Base-by-base conservation (phyloP, 2,888 invertebrate genomes). In the Thereva nobilitata region DNA sequence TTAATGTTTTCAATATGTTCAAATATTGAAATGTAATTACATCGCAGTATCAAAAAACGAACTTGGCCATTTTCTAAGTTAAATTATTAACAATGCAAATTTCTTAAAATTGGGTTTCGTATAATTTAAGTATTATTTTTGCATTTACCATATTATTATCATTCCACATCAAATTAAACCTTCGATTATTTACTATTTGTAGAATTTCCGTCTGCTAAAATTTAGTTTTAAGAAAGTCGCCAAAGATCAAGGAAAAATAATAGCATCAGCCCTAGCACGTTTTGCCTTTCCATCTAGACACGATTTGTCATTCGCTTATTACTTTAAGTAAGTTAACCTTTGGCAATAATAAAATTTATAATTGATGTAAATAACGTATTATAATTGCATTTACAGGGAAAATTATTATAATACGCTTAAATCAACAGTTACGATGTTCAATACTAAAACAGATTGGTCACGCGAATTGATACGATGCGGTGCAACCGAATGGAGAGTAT, bases 201-300 rank as follows among this genome's bases (percentile, higher is more conserved):
- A 93, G 91, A 94, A 95, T 82, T 91, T 95, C 85, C 87, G 91
- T 75, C 88, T 91, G 54, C 85, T 95, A 73, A 91, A 90, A 67
- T 95, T 94, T 82, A 91, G 91, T 70, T 96, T 96, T 82, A 91
- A 90, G 76, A 89, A 90, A 80, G 89, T 91, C 4, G 88, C 90
- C 35, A 85, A 89, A 69, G 92, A 90, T 72, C 88, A 90, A 79
- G 93, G 92, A 40, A 89, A 91, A 73, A 87, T 86, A 73, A 87
- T 95, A 70, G 87, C 92, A 9, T 90, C 91, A 76, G 90, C 93
- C 0, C 80, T 96, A 54, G 83, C 94, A 47, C 92, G 93, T 80
- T 92, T 95, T 82, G 91, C 92, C 1, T 94, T 91, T 80, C 95
- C 94, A 4, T 90, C 90, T 73, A 85, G 91, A 41, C 92, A 94